phyloP scores from a whole-genome alignment of 2,888 invertebrate species.

The Tetanocera ferruginea region DNA sequence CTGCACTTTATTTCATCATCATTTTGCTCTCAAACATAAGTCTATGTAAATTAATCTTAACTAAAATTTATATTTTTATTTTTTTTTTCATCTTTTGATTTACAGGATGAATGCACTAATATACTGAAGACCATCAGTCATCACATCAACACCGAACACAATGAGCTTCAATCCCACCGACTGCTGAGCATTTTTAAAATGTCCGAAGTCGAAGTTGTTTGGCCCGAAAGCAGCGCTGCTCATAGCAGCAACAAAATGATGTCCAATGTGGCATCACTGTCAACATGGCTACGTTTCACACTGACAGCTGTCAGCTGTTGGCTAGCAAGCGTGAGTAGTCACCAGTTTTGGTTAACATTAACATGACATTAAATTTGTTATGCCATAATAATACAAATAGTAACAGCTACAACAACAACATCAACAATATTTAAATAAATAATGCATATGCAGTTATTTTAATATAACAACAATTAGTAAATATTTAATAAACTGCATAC shows the following conservation, averaged over 20 bases:
- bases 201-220: slow-evolving; percentile 90
- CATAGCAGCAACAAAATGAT: slow-evolving; percentile 44
- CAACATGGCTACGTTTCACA: slow-evolving; percentile 24
- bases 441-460: slow-evolving; percentile 11
- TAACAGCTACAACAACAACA: slow-evolving; percentile 5
- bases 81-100: neutral
- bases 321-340: slow-evolving; percentile 48
- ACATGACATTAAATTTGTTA: slow-evolving; percentile 49
- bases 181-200: slow-evolving; percentile 92
- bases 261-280: slow-evolving; percentile 34
- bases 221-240: slow-evolving; percentile 73
- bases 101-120: slow-evolving; percentile 86
- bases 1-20: neutral
- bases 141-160: slow-evolving; percentile 87
- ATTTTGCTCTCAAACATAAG: neutral
- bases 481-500: slow-evolving; percentile 44
- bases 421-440: slow-evolving; percentile 3
- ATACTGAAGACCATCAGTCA: slow-evolving; percentile 85
- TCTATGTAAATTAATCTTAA: neutral
- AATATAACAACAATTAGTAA: slow-evolving; percentile 25
- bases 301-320: slow-evolving; percentile 35
- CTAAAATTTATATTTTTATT: neutral
- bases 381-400: neutral
- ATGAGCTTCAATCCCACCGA: slow-evolving; percentile 88
- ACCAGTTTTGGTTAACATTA: slow-evolving; percentile 26